Base-by-base conservation (phyloP, 2,888 invertebrate genomes). In the Acleris literana region DNA sequence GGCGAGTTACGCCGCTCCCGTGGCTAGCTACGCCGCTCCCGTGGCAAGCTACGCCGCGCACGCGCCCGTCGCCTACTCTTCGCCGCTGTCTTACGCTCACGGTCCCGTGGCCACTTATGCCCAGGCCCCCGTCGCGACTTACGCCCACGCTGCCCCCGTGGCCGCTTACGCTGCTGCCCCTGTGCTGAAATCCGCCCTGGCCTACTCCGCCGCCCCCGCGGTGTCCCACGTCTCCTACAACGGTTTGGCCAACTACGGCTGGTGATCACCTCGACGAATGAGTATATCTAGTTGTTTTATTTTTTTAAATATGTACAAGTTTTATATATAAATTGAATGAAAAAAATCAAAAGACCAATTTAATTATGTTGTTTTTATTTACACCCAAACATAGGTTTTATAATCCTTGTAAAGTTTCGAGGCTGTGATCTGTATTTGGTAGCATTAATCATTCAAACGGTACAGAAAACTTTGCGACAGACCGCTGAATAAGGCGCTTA, bases 161-260 rank as follows among this genome's bases (percentile, higher is more conserved):
- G 74, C 74, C 3, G 61, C 79, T n/a, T 82, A 82, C 72, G 77
- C 88, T 69, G 86, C 93, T 64, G 71, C 70, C 11, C 72, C 72
- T 1, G 64, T 71, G 17, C 63, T 65, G 22, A 64, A 61, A 63
- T 61, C 68, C 20, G 67, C 68, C 5, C 52, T 69, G 16, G 52
- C 67, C 9, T 65, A 69, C 55, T 61, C 67, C 57, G 64, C 70
- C 13, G 64, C 70, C 20, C 70, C 72, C 7, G 70, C 93, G 66
- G 94, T 95, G 49, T 94, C 95, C 68, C 95, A 95, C 82, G 93
- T 94, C 69, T 87, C 93, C 74, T 95, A 95, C 92, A 93, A 90
- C 72, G 95, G 95, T 68, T 92, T 94, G 65, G 94, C 94, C 71
- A 93, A 93, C 72, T 95, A 95, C 86, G 94, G 93, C 74, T 95